Evolutionary conservation across 2,888 invertebrate species (phyloP).

Genomic region (Himalopsyche kuldschensis): DNA sequence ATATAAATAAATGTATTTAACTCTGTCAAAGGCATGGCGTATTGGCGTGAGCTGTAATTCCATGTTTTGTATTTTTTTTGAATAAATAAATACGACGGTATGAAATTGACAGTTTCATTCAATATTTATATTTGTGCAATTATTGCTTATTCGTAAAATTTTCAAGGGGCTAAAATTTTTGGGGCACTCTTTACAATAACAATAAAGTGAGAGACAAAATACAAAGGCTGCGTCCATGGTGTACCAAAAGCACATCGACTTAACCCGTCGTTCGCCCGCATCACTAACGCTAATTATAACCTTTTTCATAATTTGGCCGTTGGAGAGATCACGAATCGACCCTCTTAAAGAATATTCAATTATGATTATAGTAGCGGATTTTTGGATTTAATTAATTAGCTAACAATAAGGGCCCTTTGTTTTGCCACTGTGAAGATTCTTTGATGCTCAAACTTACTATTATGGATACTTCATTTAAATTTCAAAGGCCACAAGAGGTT

Average conservation of each 20-base stretch:
- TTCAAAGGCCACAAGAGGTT: background rate
- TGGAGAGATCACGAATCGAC: background rate
- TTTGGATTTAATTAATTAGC: background rate
- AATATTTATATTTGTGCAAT: too few species aligned
- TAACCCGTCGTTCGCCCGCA: background rate
- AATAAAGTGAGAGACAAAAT: background rate
- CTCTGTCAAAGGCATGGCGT: too few species aligned
- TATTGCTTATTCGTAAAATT: too few species aligned
- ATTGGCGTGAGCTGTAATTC: too few species aligned
- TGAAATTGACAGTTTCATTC: too few species aligned
- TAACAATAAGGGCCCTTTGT: background rate
- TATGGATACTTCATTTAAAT: background rate
- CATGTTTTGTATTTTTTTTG: too few species aligned
- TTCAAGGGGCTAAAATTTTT: background rate
- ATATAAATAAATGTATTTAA: too few species aligned
- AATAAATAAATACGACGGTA: too few species aligned
- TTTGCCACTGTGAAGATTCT: background rate
- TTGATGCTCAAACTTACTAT: background rate
- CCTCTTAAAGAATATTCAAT: constrained; percentile 1
- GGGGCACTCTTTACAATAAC: background rate
- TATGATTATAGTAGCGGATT: background rate
- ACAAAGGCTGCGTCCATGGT: background rate
- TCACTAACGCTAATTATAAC: background rate
- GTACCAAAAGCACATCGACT: background rate
- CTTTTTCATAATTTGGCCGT: background rate